Conservation (phyloP, 1,140 invertebrate species). For the Drosophila truncata region DNA sequence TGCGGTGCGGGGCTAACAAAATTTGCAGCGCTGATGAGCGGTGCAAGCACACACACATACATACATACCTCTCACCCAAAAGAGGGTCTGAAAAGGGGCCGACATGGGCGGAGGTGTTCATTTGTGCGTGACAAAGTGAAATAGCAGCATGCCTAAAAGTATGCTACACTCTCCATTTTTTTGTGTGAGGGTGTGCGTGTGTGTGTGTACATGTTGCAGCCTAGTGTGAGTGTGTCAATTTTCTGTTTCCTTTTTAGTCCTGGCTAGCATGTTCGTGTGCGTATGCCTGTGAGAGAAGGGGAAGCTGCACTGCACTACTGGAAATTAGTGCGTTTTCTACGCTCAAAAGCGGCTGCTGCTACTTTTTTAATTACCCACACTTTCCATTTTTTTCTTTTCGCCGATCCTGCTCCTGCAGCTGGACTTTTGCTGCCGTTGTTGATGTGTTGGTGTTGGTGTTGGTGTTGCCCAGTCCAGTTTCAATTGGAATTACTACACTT, state of each 20-base stretch:
- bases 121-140: slow-evolving; percentile 80
- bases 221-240: slow-evolving; percentile 62
- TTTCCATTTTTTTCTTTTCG: slow-evolving; percentile 60
- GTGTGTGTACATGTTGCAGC: slow-evolving; percentile 16
- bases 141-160: slow-evolving; percentile 82
- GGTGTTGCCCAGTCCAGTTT: slow-evolving; percentile 57
- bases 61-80: neutral
- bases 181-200: slow-evolving; percentile 32
- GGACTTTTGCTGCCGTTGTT: slow-evolving; percentile 53
- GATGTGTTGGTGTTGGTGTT: neutral
- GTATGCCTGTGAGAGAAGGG: slow-evolving; percentile 10
- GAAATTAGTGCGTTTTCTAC: slow-evolving; percentile 82
- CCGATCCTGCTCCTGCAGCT: slow-evolving; percentile 27
- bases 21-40: slow-evolving; percentile 72
- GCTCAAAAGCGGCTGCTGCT: slow-evolving; percentile 77
- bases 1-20: slow-evolving; percentile 76
- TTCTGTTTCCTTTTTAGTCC: slow-evolving; percentile 53
- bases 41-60: neutral
- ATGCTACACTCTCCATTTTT: slow-evolving; percentile 62
- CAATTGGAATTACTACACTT: slow-evolving; percentile 84
- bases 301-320: slow-evolving; percentile 73
- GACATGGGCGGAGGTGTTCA: slow-evolving; percentile 66
- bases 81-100: slow-evolving; percentile 1
- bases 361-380: slow-evolving; percentile 84
- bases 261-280: slow-evolving; percentile 2